Conservation (phyloP, 2,888 invertebrate genomes). For the Phytoseiulus persimilis region DNA sequence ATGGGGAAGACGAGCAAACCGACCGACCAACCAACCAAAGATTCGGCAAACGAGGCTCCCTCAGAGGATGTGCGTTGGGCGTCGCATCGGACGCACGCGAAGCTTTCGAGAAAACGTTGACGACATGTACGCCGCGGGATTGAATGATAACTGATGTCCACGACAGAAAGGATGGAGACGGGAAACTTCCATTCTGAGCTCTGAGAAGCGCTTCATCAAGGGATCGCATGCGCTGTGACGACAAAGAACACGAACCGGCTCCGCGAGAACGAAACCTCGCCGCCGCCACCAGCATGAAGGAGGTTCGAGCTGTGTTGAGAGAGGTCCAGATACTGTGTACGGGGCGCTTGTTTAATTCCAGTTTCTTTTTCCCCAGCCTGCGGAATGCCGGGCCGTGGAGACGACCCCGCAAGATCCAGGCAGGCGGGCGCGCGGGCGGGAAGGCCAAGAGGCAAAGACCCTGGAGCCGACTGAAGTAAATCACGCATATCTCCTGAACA, state of each 20-base stretch:
- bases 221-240: neutral
- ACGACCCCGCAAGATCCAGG: constrained; percentile 39
- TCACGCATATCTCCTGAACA: constrained; percentile 38
- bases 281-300: neutral
- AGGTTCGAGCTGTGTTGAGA: neutral
- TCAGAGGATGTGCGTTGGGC: neutral
- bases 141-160: no score
- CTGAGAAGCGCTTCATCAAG: neutral
- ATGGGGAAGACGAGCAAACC: neutral
- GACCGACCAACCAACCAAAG: neutral
- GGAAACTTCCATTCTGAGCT: neutral
- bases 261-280: neutral
- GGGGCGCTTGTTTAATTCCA: constrained; percentile 24
- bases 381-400: constrained; percentile 42
- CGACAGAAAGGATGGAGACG: no score
- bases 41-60: neutral
- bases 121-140: no score
- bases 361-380: constrained; percentile 14
- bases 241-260: neutral
- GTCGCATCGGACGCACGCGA: neutral
- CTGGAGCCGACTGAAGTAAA: constrained; percentile 19
- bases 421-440: neutral
- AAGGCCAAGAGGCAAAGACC: neutral
- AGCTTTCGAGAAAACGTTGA: no score
- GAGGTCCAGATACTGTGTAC: constrained; percentile 57